Evolutionary conservation across 1,140 invertebrate genomes (phyloP), one percentile per base, ranked within the genome.

Genomic region (Euwallacea fornicatus): DNA sequence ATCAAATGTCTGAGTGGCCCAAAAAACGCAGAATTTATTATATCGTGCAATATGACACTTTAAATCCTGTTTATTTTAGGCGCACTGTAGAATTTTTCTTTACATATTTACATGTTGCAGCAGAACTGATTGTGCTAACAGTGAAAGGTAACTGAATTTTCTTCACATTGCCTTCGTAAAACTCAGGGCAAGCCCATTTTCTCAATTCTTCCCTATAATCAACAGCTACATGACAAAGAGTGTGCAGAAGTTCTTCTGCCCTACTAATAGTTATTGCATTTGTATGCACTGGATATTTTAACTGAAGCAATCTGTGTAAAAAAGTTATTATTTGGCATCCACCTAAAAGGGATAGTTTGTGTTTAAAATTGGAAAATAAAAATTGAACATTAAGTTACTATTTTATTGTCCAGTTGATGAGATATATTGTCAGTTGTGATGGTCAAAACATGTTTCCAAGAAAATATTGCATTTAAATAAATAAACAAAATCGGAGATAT

Each of bases 251-350:
- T 78, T 96, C 93, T 83, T 97, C 95, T 61, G 91, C 92, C 75
- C 94, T 86, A 72, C 90, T 93, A 74, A 91, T 87, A 4, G 94
- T 95, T 66, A 98, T 92, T 6, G 92, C 89, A 80, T 91, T 91
- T 0, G 93, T 86, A 84, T 97, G 95, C 2, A 91, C 90, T 6
- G 96, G 95, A 84, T 98, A 97, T 82, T 97, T 98, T 15, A 98
- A 84, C 82, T 98, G 95, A 13, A 98, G 84, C n/a, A 97, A 82
- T 74, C 94, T 87, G 77, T 97, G 95, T 80, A 98, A 85, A 80
- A 94, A 97, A 11, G 84, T 88, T 56, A 90, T 90, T 66, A 97
- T 88, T 81, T 97, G 93, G 79, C 86, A 91, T 8, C 95, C 95
- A 61, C 96, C 91, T 72, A 44, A 33, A 33, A 33, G 21, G 21